Conservation (phyloP, 1,140 invertebrate genomes). For the Drosophila malerkotliana region DNA sequence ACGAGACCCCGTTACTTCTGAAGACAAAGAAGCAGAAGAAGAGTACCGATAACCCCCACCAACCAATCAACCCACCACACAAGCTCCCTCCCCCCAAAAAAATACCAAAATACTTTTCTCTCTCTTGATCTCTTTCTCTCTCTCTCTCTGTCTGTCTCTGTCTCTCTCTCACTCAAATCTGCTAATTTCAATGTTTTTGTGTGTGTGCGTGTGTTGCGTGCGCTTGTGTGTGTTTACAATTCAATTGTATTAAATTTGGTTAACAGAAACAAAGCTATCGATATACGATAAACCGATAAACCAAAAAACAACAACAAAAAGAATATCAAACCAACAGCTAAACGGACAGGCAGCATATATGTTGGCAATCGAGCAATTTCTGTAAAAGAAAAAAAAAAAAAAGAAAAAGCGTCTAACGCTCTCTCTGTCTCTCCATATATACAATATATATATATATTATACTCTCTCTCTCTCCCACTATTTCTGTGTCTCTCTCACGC, state of each 20-base stretch:
- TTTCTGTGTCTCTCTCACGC: slow-evolving; percentile 25
- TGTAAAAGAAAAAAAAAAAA: slow-evolving; percentile 63
- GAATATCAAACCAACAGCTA: slow-evolving; percentile 45
- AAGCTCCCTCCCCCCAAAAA: slow-evolving; percentile 12
- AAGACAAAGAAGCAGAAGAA: slow-evolving; percentile 51
- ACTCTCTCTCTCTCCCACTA: not conserved
- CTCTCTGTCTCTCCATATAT: slow-evolving; percentile 5
- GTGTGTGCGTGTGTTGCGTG: slow-evolving; percentile 55
- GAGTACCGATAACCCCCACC: slow-evolving; percentile 25
- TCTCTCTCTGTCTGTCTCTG: slow-evolving; percentile 17
- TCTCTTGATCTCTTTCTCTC: slow-evolving; percentile 7
- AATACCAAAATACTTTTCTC: slow-evolving; percentile 7
- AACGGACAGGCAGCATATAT: slow-evolving; percentile 83
- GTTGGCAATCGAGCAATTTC: slow-evolving; percentile 84
- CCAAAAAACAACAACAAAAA: slow-evolving; percentile 15
- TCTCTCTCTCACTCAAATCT: slow-evolving; percentile 46
- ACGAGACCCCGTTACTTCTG: not conserved
- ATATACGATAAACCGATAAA: slow-evolving; percentile 51
- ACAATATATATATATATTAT: slow-evolving; percentile 15
- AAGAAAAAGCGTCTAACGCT: slow-evolving; percentile 21
- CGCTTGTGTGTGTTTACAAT: slow-evolving; percentile 55
- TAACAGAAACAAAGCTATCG: slow-evolving; percentile 39
- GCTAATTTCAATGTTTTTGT: slow-evolving; percentile 78
- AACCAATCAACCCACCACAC: slow-evolving; percentile 20
- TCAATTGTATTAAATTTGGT: slow-evolving; percentile 82